Evolutionary conservation across 2,888 invertebrate species (phyloP), one percentile per base, ranked within the genome.

Genomic region (Cantharis lateralis): DNA sequence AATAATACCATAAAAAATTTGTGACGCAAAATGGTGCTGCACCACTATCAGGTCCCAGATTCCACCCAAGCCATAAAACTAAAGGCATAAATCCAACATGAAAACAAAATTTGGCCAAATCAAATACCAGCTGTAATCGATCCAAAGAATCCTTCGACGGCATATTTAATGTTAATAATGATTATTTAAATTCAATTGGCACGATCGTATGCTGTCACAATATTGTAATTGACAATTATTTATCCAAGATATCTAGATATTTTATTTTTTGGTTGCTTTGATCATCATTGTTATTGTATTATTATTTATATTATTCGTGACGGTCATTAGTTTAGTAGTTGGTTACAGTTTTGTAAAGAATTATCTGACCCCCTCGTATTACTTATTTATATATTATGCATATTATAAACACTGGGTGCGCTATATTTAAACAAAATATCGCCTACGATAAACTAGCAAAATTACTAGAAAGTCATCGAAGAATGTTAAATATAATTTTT

Each of bases 1-100:
- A 82, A 68, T 82, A 82, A 78, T 79, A 80, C 81, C 83, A 83
- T n/a, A 84, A 70, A 69, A 84, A 82, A 71, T 84, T 83, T 18
- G 83, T 82, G 20, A 82, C 11, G 2, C 79, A 80, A 75, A 84
- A 83, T 10, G 81, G 80, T 15, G 82, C 80, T n/a, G 79, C 80
- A 18, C 82, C 84, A 15, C 76, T 73, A 61, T 84, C 82, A 4
- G 84, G 82, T 71, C 84, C 84, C 32, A 81, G 78, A 24, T 77
- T 81, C 84, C 84, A 84, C 15, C 84, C 83, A 74, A 84, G 71
- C 79, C 81, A 82, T 63, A 84, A 63, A 68, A 83, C 72, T 18
- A 81, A 70, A 2, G 83, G 83, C 66, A 83, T 78, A 73, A 81
- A 83, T 62, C 83, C 82, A 62, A 79, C n/a, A 64, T 82, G 83